Percentiles rank a stretch among this genome's conserved stretches.
phyloP scores from a whole-genome alignment of 2,113 vertebrate genomes.

The Melanostigma gelatinosum region DNA sequence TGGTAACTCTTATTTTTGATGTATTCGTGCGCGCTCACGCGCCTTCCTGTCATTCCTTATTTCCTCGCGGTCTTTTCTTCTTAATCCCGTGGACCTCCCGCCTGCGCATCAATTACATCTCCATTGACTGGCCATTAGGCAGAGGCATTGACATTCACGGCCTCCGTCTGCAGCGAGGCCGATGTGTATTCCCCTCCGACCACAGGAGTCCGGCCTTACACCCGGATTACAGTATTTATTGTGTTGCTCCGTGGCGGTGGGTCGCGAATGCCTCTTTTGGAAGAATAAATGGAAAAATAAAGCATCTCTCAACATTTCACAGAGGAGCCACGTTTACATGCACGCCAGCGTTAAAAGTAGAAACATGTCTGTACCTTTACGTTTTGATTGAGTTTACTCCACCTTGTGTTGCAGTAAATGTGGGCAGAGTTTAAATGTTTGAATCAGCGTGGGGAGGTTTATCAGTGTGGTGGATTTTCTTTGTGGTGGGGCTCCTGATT shows the following conservation, averaged over 20 bases:
- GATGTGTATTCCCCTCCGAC: slow-evolving; percentile 82
- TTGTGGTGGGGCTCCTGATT: background rate
- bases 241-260: slow-evolving; percentile 15
- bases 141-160: slow-evolving; percentile 82
- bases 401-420: no score
- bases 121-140: slow-evolving; percentile 80
- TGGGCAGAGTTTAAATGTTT: background rate
- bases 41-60: slow-evolving; percentile 49
- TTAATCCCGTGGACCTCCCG: slow-evolving; percentile 81
- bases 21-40: slow-evolving; percentile 1
- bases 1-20: background rate
- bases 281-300: background rate
- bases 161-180: slow-evolving; percentile 76
- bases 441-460: background rate
- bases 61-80: slow-evolving; percentile 53
- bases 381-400: background rate
- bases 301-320: background rate
- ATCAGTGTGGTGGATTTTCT: no score
- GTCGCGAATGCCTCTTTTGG: background rate
- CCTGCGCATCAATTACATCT: slow-evolving; percentile 82
- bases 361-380: background rate
- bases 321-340: background rate
- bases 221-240: slow-evolving; percentile 60
- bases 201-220: slow-evolving; percentile 37
- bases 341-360: background rate